These are phyloP conservation scores for Serripes groenlandicus DNA, from an alignment of 2,888 invertebrate species.

Conservation along the genomic window DNA sequence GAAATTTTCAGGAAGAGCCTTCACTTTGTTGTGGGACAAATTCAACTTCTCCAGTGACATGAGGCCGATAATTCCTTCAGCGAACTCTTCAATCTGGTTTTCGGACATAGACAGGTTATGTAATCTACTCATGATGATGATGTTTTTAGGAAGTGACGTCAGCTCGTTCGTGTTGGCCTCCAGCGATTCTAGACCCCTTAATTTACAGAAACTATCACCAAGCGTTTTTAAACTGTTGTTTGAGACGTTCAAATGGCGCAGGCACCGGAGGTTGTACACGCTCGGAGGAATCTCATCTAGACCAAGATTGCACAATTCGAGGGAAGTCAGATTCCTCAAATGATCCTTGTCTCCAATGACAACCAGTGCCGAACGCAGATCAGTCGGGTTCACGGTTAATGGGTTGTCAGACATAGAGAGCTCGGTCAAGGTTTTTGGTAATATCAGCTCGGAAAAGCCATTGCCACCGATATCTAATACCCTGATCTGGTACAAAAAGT, in stretches of 20 bases:
- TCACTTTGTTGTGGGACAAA: conserved; percentile 81
- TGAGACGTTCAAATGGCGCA: conserved; percentile 81
- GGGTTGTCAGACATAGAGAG: conserved; percentile 82
- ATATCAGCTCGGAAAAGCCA: conserved; percentile 78
- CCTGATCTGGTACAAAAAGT: conserved; percentile 80
- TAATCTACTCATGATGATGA: conserved; percentile 77
- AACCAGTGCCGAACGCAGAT: conserved; percentile 77
- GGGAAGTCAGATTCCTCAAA: conserved; percentile 77
- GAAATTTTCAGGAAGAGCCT: conserved; percentile 83
- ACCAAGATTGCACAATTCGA: conserved; percentile 80
- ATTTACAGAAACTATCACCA: conserved; percentile 79
- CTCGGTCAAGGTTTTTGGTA: conserved; percentile 81
- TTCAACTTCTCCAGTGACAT: conserved; percentile 79
- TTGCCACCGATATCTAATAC: conserved; percentile 81
- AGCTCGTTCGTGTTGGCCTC: conserved; percentile 80
- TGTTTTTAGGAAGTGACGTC: conserved; percentile 75
- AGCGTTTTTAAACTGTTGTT: conserved; percentile 81
- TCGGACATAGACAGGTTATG: conserved; percentile 77
- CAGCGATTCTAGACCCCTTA: conserved; percentile 77
- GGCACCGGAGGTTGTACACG: conserved; percentile 79
- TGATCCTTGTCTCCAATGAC: conserved; percentile 83
- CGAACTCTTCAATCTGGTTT: conserved; percentile 80
- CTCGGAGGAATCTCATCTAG: conserved; percentile 82
- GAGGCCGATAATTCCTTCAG: conserved; percentile 76
- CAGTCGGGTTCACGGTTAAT: conserved; percentile 76